phyloP scores from a whole-genome alignment of 2,113 vertebrate species.

The Mesoclemmys tuberculata region DNA sequence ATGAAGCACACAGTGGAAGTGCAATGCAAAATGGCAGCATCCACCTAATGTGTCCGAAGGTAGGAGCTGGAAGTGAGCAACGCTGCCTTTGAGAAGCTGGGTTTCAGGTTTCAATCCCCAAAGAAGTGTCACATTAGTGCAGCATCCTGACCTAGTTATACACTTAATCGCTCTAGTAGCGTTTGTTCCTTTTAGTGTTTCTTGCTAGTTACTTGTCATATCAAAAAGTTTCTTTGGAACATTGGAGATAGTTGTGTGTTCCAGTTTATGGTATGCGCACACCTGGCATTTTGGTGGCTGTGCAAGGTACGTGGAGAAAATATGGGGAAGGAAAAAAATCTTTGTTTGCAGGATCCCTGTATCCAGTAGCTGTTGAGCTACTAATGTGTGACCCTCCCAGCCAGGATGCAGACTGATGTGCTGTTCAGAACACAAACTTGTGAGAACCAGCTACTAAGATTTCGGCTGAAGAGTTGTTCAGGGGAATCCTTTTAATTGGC shows the following conservation, averaged over 20 bases:
- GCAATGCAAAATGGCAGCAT: not conserved
- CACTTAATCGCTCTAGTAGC: not conserved
- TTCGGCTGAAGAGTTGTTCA: accelerated
- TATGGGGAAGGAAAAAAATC: not conserved
- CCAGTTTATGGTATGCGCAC: not conserved
- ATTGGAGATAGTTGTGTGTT: not conserved
- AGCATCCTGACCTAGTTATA: not conserved
- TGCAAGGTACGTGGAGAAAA: not conserved
- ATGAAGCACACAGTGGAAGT: not conserved
- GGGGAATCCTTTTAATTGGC: not conserved
- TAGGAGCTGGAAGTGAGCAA: not conserved
- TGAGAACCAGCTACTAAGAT: not conserved
- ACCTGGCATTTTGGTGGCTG: not conserved
- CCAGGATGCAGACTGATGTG: accelerated
- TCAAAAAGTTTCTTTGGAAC: not conserved
- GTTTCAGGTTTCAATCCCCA: not conserved
- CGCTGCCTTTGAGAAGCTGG: not conserved
- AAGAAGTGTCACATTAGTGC: not conserved
- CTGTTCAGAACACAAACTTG: not conserved
- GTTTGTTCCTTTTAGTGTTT: not conserved
- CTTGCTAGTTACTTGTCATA: too few species aligned
- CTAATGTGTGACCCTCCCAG: not conserved
- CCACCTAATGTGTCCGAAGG: not conserved
- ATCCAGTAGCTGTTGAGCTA: not conserved
- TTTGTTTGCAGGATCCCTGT: not conserved